These are phyloP conservation scores for Siderastrea siderea DNA, from an alignment of 92 coral and sea anemone genomes.

Conservation along the genomic window DNA sequence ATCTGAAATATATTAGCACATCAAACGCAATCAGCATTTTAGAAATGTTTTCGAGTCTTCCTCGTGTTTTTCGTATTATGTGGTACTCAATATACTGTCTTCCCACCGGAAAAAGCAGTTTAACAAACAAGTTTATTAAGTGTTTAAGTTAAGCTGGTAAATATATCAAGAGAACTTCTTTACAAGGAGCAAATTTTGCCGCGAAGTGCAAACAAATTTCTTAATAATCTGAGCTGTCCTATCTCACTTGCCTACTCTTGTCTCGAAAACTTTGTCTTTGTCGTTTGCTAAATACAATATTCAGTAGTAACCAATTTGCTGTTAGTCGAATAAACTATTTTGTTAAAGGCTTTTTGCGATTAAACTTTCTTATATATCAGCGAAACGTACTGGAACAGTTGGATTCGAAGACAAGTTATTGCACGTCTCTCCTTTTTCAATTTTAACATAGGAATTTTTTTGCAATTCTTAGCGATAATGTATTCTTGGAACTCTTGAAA, in stretches of 20 bases:
- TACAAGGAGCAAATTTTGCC: background rate
- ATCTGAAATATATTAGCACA: constrained; percentile 36
- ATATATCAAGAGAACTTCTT: background rate
- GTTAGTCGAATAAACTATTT: background rate
- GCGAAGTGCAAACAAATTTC: constrained; percentile 35
- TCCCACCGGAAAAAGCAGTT: background rate
- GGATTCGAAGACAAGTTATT: background rate
- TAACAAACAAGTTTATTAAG: constrained; percentile 36
- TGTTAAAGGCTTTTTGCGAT: background rate
- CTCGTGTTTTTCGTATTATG: background rate
- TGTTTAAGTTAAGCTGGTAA: background rate
- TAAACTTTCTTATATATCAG: background rate
- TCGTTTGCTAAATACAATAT: background rate
- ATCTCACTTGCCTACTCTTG: background rate
- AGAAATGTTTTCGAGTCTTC: background rate
- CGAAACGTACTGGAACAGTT: background rate
- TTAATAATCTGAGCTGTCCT: too few relatives aligned
- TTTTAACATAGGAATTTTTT: background rate
- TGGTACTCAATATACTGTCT: background rate
- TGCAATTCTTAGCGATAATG: background rate
- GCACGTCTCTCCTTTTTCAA: background rate
- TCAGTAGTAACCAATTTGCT: background rate
- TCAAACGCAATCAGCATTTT: constrained; percentile 23
- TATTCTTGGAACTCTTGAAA: constrained; percentile 13
- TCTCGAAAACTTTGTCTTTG: background rate